A percentile compares a stretch with the other conserved stretches of the same genome.
Conservation (phyloP, 2,113 vertebrate species). For the Oncorhynchus mykiss region DNA sequence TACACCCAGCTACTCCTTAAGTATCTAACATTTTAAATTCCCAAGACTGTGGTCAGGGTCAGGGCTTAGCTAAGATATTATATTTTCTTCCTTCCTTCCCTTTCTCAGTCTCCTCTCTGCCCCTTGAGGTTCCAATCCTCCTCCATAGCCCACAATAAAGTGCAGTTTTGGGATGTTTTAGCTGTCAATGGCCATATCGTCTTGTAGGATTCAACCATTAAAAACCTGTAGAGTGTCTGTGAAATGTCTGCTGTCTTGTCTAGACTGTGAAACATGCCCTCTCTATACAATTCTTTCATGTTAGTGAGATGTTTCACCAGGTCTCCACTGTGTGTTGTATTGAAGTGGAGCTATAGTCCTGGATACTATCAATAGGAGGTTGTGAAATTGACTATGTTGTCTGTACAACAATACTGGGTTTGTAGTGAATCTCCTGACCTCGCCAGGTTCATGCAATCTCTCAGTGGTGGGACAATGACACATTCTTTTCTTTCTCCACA, state of each 20-base stretch:
- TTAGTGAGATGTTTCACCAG: conserved; percentile 15
- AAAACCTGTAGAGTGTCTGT: background rate
- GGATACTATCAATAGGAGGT: conserved; percentile 30
- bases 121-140: too few relatives aligned
- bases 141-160: background rate
- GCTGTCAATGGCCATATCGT: background rate
- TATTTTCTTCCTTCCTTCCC: background rate
- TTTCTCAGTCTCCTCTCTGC: background rate
- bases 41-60: conserved; percentile 34
- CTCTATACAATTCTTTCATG: conserved; percentile 1
- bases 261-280: conserved; percentile 8
- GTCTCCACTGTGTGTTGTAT: conserved; percentile 22
- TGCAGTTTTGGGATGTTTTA: background rate
- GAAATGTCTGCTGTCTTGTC: conserved; percentile 10
- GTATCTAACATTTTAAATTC: conserved; percentile 59
- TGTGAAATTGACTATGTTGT: conserved; percentile 27
- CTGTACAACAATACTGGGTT: background rate
- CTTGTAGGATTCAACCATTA: background rate
- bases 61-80: conserved; percentile 12
- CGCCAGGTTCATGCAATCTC: conserved; percentile 20
- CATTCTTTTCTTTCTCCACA: background rate
- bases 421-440: conserved; percentile 29
- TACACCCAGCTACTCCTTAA: conserved; percentile 40
- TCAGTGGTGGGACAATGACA: conserved; percentile 41
- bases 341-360: background rate